A percentile compares a stretch with the other conserved stretches of the same genome.
These are phyloP conservation scores for Apomyelois bistriatella DNA, from an alignment of 2,888 invertebrate species.

Conservation along the genomic window DNA sequence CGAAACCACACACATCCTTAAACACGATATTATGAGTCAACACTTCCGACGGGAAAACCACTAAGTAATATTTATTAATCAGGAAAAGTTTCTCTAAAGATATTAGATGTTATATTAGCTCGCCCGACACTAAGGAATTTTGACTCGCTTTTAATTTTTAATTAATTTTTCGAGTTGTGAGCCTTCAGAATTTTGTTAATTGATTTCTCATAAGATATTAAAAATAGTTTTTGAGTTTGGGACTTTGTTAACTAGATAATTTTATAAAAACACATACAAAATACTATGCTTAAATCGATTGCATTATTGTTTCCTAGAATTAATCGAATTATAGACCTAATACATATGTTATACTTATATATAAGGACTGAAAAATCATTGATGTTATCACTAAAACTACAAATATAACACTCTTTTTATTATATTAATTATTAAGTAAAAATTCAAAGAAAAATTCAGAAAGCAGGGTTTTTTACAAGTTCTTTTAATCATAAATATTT, in stretches of 20 bases:
- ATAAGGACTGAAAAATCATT: too few relatives aligned
- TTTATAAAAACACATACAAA: too few relatives aligned
- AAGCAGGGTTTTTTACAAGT: too few relatives aligned
- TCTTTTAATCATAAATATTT: background rate
- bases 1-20: background rate
- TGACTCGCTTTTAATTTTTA: background rate
- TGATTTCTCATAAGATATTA: background rate
- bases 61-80: conserved; percentile 1
- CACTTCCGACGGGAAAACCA: background rate
- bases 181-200: background rate
- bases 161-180: background rate
- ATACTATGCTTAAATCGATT: too few relatives aligned
- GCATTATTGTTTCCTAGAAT: too few relatives aligned
- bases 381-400: too few relatives aligned
- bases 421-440: too few relatives aligned
- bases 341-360: too few relatives aligned
- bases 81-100: background rate
- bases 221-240: background rate
- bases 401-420: too few relatives aligned
- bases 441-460: too few relatives aligned
- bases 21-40: conserved; percentile 5
- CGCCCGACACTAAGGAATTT: background rate
- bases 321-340: too few relatives aligned
- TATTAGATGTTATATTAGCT: background rate
- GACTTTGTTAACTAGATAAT: too few relatives aligned